Percentiles rank a stretch among this genome's conserved stretches.
phyloP scores from a whole-genome alignment of 1,140 invertebrate species.

The Drepana arcuata region DNA sequence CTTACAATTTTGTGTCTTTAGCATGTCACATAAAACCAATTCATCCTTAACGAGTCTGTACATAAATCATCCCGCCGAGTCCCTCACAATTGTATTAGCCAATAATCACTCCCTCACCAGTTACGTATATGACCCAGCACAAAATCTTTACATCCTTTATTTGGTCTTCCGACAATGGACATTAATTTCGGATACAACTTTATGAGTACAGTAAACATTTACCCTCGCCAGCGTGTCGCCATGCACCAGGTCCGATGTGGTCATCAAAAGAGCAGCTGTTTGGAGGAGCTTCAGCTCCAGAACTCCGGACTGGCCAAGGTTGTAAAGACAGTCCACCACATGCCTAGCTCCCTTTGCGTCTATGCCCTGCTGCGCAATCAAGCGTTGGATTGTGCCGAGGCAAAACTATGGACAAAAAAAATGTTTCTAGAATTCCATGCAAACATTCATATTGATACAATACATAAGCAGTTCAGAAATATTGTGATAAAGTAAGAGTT shows the following conservation, averaged over 20 bases:
- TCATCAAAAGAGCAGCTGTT: slow-evolving; percentile 94
- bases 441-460: neutral
- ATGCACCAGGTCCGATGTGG: slow-evolving; percentile 94
- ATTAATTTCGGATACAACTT: too few relatives aligned
- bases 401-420: slow-evolving; percentile 80
- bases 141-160: too few relatives aligned
- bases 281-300: slow-evolving; percentile 98
- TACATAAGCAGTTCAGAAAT: neutral
- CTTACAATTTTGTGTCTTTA: too few relatives aligned
- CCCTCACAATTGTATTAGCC: too few relatives aligned
- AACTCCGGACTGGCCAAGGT: slow-evolving; percentile 91
- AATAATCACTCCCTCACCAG: too few relatives aligned
- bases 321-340: slow-evolving; percentile 94
- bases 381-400: slow-evolving; percentile 88
- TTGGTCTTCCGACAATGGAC: too few relatives aligned
- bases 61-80: too few relatives aligned
- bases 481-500: neutral
- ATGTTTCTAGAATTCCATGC: neutral
- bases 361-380: slow-evolving; percentile 87
- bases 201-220: too few relatives aligned
- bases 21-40: too few relatives aligned
- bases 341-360: slow-evolving; percentile 92
- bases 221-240: slow-evolving; percentile 94
- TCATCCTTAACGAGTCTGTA: too few relatives aligned
- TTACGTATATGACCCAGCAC: too few relatives aligned